These are phyloP conservation scores for Anoncus sp. DNA, from an alignment of 2,888 invertebrate genomes.

Conservation along the genomic window DNA sequence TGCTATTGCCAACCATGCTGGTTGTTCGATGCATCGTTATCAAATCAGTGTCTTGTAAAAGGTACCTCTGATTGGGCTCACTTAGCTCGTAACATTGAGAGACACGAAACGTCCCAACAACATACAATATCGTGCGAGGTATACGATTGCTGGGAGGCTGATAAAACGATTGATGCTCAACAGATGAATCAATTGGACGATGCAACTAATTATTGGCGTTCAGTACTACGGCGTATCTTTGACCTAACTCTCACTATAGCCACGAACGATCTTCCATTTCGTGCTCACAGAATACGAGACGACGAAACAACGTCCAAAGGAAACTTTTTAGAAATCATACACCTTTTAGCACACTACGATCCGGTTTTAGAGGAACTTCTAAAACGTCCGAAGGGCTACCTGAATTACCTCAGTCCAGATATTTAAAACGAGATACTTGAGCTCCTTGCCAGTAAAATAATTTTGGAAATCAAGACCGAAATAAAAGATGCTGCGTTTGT, in stretches of 20 bases:
- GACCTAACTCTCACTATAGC: constrained; percentile 62
- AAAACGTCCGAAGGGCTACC: constrained; percentile 49
- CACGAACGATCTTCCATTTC: constrained; percentile 62
- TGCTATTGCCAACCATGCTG: too few species aligned
- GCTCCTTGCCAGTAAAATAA: too few species aligned
- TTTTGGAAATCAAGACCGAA: constrained; percentile 18
- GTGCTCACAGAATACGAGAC: constrained; percentile 56
- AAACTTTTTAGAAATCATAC: constrained; percentile 66
- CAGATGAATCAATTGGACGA: too few species aligned
- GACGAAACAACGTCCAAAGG: constrained; percentile 51
- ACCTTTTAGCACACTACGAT: constrained; percentile 65
- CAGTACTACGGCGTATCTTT: constrained; percentile 61
- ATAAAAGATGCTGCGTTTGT: constrained; percentile 25
- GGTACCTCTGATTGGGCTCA: too few species aligned
- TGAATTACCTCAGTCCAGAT: constrained; percentile 64
- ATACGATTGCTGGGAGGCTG: constrained; percentile 38
- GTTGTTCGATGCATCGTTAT: too few species aligned
- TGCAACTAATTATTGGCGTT: constrained; percentile 48
- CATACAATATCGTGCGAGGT: constrained; percentile 25
- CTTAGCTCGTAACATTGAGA: not conserved
- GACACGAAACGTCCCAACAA: not conserved
- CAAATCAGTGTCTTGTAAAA: too few species aligned
- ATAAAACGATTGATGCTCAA: constrained; percentile 44
- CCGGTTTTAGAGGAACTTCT: constrained; percentile 59
- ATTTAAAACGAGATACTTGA: constrained; percentile 59